These are phyloP conservation scores for Oryzaephilus surinamensis DNA, from an alignment of 1,140 invertebrate genomes.

Conservation along the genomic window DNA sequence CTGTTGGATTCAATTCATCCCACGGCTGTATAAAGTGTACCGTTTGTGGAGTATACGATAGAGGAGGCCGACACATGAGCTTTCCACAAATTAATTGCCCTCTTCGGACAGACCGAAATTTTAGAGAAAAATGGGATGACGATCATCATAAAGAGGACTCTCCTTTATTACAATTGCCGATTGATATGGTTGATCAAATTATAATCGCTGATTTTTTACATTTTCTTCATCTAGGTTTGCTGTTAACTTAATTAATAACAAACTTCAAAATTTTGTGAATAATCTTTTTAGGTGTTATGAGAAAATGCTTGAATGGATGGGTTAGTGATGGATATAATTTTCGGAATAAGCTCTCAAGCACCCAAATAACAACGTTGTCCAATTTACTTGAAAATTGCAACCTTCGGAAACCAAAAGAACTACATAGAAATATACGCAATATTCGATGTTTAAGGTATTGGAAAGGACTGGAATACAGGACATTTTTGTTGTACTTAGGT, in stretches of 20 bases:
- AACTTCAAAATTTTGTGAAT: too few relatives aligned
- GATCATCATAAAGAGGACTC: constrained; percentile 18
- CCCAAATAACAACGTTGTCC: not conserved
- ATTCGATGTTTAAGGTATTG: too few relatives aligned
- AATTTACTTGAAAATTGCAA: constrained; percentile 5
- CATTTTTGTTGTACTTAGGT: constrained; percentile 19
- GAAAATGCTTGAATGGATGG: constrained; percentile 13
- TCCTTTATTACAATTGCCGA: constrained; percentile 13
- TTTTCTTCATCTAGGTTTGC: constrained; percentile 23
- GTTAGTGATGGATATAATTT: constrained; percentile 4
- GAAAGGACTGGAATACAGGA: too few relatives aligned
- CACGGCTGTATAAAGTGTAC: constrained; percentile 17
- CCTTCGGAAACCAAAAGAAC: constrained; percentile 14
- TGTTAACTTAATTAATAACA: too few relatives aligned
- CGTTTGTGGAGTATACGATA: constrained; percentile 13
- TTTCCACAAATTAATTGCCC: constrained; percentile 12
- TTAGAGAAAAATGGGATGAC: constrained; percentile 14
- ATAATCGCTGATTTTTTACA: constrained; percentile 19
- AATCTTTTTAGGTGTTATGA: constrained; percentile 21
- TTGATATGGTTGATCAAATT: constrained; percentile 22
- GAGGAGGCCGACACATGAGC: constrained; percentile 11
- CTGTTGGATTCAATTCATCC: constrained; percentile 11
- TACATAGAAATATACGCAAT: constrained; percentile 15
- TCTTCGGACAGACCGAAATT: constrained; percentile 14
- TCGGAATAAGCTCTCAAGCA: constrained; percentile 2